Percentiles rank a stretch among this genome's conserved stretches.
phyloP scores from a whole-genome alignment of 2,888 invertebrate species.

The Adineta ricciae region DNA sequence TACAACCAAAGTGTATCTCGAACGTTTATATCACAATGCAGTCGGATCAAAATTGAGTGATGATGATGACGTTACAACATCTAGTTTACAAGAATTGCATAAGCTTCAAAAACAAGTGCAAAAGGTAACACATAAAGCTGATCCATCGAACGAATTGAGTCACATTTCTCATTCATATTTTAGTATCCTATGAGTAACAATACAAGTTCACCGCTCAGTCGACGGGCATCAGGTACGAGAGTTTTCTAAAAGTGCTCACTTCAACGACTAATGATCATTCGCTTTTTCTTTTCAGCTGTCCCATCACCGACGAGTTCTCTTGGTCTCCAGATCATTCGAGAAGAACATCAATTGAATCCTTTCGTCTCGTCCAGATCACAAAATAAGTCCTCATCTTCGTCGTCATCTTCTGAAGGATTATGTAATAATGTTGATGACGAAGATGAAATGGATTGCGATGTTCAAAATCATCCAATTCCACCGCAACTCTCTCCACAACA shows the following conservation, averaged over 20 bases:
- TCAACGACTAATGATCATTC: neutral
- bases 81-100: constrained; percentile 21
- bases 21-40: constrained; percentile 10
- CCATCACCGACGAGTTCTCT: neutral
- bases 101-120: constrained; percentile 11
- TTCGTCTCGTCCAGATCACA: neutral
- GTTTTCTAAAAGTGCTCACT: neutral
- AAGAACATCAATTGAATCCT: neutral
- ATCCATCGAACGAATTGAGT: too few relatives aligned
- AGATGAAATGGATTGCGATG: neutral
- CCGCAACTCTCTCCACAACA: neutral
- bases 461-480: neutral
- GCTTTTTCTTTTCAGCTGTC: neutral
- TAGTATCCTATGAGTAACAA: neutral
- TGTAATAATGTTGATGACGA: neutral
- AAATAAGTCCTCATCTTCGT: neutral
- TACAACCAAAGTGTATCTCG: neutral
- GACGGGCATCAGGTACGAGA: neutral
- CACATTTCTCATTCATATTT: too few relatives aligned
- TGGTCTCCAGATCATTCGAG: neutral
- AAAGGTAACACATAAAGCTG: too few relatives aligned
- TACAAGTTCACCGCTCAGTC: neutral
- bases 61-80: constrained; percentile 17
- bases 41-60: neutral
- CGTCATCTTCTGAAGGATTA: neutral